These are phyloP conservation scores for Chrysolina oricalcia DNA, from an alignment of 2,888 invertebrate species.

Conservation along the genomic window DNA sequence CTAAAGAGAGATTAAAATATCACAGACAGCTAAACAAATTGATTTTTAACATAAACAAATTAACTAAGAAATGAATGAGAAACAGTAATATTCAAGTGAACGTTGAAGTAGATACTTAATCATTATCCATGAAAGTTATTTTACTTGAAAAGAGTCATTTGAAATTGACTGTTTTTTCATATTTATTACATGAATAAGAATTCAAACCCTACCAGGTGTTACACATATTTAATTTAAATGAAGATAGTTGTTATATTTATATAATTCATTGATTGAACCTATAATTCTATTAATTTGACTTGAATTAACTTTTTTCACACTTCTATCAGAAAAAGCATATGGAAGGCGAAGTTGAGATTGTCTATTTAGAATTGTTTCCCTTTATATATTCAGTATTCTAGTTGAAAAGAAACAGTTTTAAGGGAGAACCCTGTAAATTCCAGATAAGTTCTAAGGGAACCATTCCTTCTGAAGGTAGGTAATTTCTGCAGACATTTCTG, in stretches of 20 bases:
- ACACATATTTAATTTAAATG: not conserved
- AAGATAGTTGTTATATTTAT: constrained; percentile 3
- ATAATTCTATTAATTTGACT: constrained; percentile 37
- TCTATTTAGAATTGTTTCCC: constrained; percentile 58
- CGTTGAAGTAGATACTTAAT: constrained; percentile 12
- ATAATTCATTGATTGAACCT: constrained; percentile 12
- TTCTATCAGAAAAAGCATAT: constrained; percentile 49
- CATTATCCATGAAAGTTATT: not conserved
- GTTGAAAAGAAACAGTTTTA: constrained; percentile 35
- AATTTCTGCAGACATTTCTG: constrained; percentile 4
- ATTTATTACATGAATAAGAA: constrained; percentile 11
- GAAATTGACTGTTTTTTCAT: not conserved
- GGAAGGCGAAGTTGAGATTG: constrained; percentile 60
- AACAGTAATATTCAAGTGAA: constrained; percentile 33
- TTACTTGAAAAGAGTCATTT: not conserved
- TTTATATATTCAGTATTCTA: constrained; percentile 36
- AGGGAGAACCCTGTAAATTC: constrained; percentile 40
- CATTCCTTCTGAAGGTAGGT: constrained; percentile 13
- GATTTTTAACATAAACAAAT: constrained; percentile 35
- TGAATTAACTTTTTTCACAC: constrained; percentile 18
- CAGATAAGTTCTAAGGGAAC: constrained; percentile 22
- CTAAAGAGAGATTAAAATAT: constrained; percentile 68
- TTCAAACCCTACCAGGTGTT: constrained; percentile 9
- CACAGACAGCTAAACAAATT: constrained; percentile 66
- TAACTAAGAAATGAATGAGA: constrained; percentile 33